Conservation (phyloP, 2,888 invertebrate species). For the Pachydiplax longipennis region DNA sequence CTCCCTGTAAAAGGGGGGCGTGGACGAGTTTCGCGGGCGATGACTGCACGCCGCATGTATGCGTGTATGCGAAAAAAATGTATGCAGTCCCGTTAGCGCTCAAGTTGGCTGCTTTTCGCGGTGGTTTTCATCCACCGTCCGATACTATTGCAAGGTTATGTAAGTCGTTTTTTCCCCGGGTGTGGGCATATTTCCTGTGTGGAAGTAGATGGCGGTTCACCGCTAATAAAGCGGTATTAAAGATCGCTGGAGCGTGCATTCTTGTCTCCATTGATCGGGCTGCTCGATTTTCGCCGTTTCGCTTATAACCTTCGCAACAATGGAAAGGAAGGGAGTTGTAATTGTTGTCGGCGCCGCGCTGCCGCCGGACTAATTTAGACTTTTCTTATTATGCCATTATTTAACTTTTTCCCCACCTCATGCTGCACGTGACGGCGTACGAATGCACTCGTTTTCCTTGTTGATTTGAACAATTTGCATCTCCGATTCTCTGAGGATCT, state of each 20-base stretch:
- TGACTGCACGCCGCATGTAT: background rate
- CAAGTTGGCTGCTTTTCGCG: background rate
- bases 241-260: background rate
- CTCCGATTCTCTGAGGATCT: too few species aligned
- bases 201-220: constrained; percentile 35
- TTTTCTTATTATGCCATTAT: too few species aligned
- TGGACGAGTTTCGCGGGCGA: background rate
- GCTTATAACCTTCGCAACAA: background rate
- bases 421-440: too few species aligned
- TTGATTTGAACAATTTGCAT: too few species aligned
- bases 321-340: background rate
- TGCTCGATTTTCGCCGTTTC: background rate
- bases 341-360: too few species aligned
- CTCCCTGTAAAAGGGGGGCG: background rate
- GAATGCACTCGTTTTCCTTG: too few species aligned
- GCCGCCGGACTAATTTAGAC: too few species aligned
- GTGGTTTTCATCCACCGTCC: background rate
- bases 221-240: constrained; percentile 26
- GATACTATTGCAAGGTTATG: constrained; percentile 1
- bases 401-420: too few species aligned
- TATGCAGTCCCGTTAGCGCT: background rate
- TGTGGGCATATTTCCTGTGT: constrained; percentile 25
- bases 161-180: background rate
- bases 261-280: background rate
- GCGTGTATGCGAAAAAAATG: background rate